phyloP scores from a whole-genome alignment of 2,113 vertebrate genomes.

The Pterophyllum scalare region DNA sequence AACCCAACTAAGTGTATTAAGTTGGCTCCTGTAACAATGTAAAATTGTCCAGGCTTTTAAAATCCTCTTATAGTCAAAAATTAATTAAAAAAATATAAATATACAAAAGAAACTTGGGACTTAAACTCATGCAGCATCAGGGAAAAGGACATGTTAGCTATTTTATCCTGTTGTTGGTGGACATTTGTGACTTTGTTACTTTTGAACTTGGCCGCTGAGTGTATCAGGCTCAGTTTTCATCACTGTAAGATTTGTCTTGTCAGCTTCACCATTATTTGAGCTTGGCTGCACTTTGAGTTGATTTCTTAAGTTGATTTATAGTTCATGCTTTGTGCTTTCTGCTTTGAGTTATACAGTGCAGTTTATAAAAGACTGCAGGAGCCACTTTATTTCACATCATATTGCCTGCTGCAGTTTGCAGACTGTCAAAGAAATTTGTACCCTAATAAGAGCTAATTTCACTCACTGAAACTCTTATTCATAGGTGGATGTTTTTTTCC shows the following conservation, averaged over 20 bases:
- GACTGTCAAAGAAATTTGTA: accelerated
- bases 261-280: background rate
- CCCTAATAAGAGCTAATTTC: background rate
- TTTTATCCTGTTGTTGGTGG: accelerated
- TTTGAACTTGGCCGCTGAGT: background rate
- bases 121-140: background rate
- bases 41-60: background rate
- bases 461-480: background rate
- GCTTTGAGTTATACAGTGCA: background rate
- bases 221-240: background rate
- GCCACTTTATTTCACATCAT: background rate
- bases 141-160: background rate
- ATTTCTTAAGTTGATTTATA: background rate
- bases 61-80: background rate
- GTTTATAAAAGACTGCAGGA: background rate
- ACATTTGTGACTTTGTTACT: accelerated
- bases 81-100: accelerated
- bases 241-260: background rate
- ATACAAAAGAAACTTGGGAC: background rate
- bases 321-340: background rate
- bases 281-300: background rate
- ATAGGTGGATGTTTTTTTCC: background rate
- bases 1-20: background rate
- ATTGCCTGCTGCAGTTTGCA: background rate
- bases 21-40: background rate